Conservation (phyloP, 2,113 vertebrate genomes). For the Albula goreensis region DNA sequence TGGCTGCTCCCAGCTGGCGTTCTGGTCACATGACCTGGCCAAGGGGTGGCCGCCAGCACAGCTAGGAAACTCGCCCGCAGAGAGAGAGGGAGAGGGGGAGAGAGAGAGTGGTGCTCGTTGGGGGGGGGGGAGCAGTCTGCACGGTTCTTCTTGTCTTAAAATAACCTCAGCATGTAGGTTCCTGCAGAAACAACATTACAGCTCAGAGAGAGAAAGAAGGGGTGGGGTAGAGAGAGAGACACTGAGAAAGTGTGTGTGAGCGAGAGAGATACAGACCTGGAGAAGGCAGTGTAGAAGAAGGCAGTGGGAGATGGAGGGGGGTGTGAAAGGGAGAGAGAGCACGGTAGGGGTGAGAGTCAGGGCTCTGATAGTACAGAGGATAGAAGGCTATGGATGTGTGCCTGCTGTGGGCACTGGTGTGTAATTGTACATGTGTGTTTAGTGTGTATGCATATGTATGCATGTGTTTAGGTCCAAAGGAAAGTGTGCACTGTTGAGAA, state of each 20-base stretch:
- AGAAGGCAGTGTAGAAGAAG: slow-evolving; percentile 18
- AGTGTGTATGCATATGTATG: slow-evolving; percentile 16
- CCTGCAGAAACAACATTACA: slow-evolving; percentile 55
- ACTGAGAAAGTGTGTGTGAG: slow-evolving; percentile 24
- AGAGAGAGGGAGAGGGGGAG: slow-evolving; percentile 43
- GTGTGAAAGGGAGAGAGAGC: slow-evolving; percentile 1
- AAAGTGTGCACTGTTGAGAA: slow-evolving; percentile 40
- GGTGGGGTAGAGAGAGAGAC: slow-evolving; percentile 10
- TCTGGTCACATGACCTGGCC: slow-evolving; percentile 68
- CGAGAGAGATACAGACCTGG: background rate
- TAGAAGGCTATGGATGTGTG: slow-evolving; percentile 27
- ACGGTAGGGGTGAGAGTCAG: background rate
- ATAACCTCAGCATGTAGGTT: slow-evolving; percentile 66
- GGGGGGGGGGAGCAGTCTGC: slow-evolving; percentile 43
- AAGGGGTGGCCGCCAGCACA: slow-evolving; percentile 62
- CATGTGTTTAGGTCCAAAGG: background rate
- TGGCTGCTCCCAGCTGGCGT: slow-evolving; percentile 67
- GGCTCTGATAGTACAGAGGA: background rate
- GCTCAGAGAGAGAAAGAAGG: slow-evolving; percentile 21
- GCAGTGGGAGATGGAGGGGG: background rate
- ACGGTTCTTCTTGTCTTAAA: slow-evolving; percentile 64
- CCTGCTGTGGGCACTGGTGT: slow-evolving; percentile 35
- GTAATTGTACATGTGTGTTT: slow-evolving; percentile 47
- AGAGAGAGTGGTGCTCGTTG: slow-evolving; percentile 23
- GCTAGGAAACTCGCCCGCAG: slow-evolving; percentile 67